A percentile compares a stretch with the other conserved stretches of the same genome.
Conservation (phyloP, 2,888 invertebrate species). For the Ormyrus pomaceus region DNA sequence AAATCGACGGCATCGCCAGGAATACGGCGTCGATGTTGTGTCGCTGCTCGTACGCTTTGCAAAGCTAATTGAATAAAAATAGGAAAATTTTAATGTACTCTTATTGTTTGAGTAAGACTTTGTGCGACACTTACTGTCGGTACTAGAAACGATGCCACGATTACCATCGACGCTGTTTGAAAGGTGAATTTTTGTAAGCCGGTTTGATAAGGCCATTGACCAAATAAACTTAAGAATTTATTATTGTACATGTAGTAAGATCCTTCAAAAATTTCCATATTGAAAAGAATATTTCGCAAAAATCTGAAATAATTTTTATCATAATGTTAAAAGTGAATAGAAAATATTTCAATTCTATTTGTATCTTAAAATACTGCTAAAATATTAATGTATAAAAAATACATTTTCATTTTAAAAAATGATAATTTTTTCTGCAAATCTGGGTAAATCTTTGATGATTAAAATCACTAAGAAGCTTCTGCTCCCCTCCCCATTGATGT, state of each 20-base stretch:
- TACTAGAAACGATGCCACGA: neutral
- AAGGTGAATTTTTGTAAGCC: no score
- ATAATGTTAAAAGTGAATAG: no score
- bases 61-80: neutral
- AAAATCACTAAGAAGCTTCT: no score
- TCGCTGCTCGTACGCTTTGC: neutral
- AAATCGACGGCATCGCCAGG: neutral
- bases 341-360: no score
- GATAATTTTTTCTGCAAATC: no score
- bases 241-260: neutral
- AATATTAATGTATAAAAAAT: no score
- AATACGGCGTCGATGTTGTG: neutral
- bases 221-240: neutral
- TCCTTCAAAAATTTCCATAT: neutral
- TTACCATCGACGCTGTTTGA: neutral
- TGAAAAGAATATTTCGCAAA: no score
- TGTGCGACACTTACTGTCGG: neutral
- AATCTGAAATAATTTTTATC: no score
- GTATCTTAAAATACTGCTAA: no score
- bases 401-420: neutral
- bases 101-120: neutral
- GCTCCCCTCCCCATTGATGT: no score
- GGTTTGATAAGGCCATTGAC: slow-evolving; percentile 18
- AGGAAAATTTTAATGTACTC: neutral
- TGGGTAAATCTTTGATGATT: no score